Evolutionary conservation across 2,888 invertebrate species (phyloP), one percentile per base, ranked within the genome.

Genomic region (Polymixis flavicincta): DNA sequence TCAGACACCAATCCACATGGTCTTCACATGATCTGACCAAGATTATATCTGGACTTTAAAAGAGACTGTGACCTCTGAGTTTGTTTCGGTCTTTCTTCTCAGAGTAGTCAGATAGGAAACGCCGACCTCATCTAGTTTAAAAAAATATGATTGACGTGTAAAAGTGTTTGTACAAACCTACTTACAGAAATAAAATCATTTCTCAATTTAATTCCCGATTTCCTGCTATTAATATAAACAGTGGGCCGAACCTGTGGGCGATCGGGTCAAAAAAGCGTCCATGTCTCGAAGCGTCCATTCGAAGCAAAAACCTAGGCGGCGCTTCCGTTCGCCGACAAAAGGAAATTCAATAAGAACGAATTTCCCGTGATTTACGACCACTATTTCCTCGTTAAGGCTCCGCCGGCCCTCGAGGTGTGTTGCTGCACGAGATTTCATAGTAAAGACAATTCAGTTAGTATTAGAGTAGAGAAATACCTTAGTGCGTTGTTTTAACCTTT

Each of bases 311-410:
- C 92, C 90, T 91, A 92, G 93, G 92, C 92, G 89, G 89, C 83
- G 91, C 92, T 94, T 94, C 93, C 94, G 92, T 90, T 92, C 89
- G 85, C 93, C 92, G 92, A 93, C 93, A 92, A 94, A 94, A 94
- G 95, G 94, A 96, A 96, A 96, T 96, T 96, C 96, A 96, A 96
- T 96, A 96, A 96, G 95, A 94, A 93, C 92, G 95, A 95, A 95
- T 96, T 96, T 96, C 93, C 95, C 92, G 91, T 95, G 95, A 96
- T 96, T 96, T 96, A 96, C 95, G 94, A 91, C 93, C 94, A 95
- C 96, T 96, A 96, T 95, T 95, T 96, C 92, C 96, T 96, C 95
- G 96, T 96, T 96, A 95, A 93, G 94, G 91, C 92, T 92, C 91
- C 91, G 90, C 77, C 82, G 89, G 90, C 90, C 92, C 93, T 93